phyloP scores from a whole-genome alignment of 2,888 invertebrate species.

The Belgica antarctica region DNA sequence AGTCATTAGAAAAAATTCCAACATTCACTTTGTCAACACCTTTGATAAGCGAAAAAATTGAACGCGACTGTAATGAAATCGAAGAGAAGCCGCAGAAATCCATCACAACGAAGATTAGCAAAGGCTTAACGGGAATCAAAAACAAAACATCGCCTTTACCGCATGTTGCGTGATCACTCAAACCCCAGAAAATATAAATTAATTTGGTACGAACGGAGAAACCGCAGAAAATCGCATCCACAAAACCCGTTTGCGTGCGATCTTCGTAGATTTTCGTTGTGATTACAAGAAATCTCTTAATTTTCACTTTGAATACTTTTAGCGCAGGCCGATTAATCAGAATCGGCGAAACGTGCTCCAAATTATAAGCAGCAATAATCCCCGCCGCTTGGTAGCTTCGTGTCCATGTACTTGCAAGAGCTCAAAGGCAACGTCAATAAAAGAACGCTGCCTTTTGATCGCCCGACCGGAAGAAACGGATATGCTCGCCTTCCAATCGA shows the following conservation, averaged over 20 bases:
- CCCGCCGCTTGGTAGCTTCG: neutral
- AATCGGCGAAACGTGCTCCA: neutral
- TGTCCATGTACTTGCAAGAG: neutral
- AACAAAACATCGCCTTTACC: too few species aligned
- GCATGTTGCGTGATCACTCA: neutral
- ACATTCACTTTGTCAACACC: too few species aligned
- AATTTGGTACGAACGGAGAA: too few species aligned
- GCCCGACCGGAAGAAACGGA: neutral
- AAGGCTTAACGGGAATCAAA: neutral
- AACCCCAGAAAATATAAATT: too few species aligned
- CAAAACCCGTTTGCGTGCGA: neutral
- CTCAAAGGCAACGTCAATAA: neutral
- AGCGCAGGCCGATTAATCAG: neutral
- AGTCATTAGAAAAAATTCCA: too few species aligned
- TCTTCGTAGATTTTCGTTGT: too few species aligned
- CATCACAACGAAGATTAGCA: conserved; percentile 5
- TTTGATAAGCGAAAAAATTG: too few species aligned
- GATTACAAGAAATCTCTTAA: neutral
- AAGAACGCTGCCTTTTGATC: neutral
- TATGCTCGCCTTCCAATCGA: neutral
- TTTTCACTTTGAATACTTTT: neutral
- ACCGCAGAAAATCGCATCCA: too few species aligned
- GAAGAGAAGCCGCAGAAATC: neutral
- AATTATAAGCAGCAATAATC: neutral
- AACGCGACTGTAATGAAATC: too few species aligned